phyloP scores from a whole-genome alignment of 2,888 invertebrate species.

The Seira sanloemensis region DNA sequence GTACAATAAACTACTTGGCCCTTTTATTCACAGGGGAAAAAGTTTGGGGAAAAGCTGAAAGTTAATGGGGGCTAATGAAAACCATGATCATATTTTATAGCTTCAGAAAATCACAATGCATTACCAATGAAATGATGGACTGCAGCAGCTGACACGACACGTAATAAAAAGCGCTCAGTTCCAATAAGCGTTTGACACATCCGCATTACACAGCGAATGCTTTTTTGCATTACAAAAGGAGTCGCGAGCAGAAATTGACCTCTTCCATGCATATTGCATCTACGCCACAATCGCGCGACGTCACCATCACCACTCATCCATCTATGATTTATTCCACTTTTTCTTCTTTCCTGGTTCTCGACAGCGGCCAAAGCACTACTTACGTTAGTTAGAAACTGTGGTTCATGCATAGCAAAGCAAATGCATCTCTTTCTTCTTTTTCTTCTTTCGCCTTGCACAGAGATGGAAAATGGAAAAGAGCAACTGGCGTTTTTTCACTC shows the following conservation, averaged over 20 bases:
- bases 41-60: background rate
- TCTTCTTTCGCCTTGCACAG: too few relatives aligned
- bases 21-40: background rate
- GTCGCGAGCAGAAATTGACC: background rate
- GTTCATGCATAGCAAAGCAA: too few relatives aligned
- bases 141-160: conserved; percentile 16
- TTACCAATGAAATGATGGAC: background rate
- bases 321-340: conserved; percentile 28
- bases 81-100: background rate
- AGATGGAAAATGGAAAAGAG: too few relatives aligned
- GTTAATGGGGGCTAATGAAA: background rate
- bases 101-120: background rate
- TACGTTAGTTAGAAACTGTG: too few relatives aligned
- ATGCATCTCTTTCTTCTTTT: too few relatives aligned
- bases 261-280: background rate
- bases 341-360: background rate
- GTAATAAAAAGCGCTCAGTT: background rate
- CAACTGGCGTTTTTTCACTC: too few relatives aligned
- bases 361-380: too few relatives aligned
- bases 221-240: background rate
- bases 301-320: conserved; percentile 22
- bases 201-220: background rate
- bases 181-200: conserved; percentile 75
- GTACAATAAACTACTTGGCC: background rate
- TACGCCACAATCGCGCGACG: background rate